Conservation (phyloP, 2,888 invertebrate species). For the Harpalus rufipes region DNA sequence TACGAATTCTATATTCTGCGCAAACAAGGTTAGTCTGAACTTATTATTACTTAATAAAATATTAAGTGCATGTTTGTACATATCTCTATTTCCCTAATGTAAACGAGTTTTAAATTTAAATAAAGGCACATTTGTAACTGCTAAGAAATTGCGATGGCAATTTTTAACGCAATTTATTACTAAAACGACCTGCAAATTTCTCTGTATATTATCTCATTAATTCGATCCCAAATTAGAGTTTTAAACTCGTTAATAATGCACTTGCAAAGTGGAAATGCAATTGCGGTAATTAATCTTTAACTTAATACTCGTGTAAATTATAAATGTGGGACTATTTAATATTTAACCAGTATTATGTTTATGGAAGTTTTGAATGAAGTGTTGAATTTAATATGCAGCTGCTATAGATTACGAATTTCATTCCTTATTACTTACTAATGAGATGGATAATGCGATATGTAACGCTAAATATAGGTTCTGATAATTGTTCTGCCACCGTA, state of each 20-base stretch:
- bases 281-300: slow-evolving; percentile 20
- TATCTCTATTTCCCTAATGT: background rate
- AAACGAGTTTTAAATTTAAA: slow-evolving; percentile 11
- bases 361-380: background rate
- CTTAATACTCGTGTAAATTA: background rate
- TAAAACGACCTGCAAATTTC: background rate
- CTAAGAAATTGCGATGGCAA: slow-evolving; percentile 23
- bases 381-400: slow-evolving; percentile 14
- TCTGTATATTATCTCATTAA: slow-evolving; percentile 46
- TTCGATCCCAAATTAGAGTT: slow-evolving; percentile 28
- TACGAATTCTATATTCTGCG: no score
- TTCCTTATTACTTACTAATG: background rate
- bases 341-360: background rate
- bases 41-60: no score
- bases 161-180: slow-evolving; percentile 37
- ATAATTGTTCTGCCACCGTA: no score
- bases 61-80: background rate
- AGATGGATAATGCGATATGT: background rate
- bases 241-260: slow-evolving; percentile 36
- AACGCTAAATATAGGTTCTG: no score
- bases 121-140: slow-evolving; percentile 49
- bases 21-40: no score
- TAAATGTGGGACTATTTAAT: slow-evolving; percentile 9
- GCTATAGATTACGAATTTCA: background rate
- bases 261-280: slow-evolving; percentile 22